Evolutionary conservation across 2,888 invertebrate species (phyloP), one percentile per base, ranked within the genome.

Genomic region (Cryptophagus acutangulus): DNA sequence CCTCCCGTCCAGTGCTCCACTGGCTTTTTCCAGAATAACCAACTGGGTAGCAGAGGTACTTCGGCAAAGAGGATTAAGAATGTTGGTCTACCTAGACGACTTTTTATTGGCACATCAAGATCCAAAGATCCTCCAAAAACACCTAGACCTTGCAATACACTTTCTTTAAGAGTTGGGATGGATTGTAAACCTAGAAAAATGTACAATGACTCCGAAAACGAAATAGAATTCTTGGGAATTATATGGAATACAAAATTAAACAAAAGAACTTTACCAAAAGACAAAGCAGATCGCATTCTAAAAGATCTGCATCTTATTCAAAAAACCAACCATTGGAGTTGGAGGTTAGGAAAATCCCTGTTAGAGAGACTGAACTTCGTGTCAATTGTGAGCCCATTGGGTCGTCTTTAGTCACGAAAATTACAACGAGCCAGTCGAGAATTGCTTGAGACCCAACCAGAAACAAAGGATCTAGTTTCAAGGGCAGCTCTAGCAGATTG

Each of bases 1-100:
- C 29, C 40, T 40, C 30, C 44, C 41, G 4, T 43, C 46, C 8
- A 46, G 38, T 8, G 47, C 45, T 17, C 41, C 45, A 13, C 41
- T 44, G 13, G 38, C 36, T 4, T 43, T 44, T 28, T 20, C 45
- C 17, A 18, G 45, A 17, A 18, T 43, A 18, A 30, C 33, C 13
- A 38, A 44, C 37, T 43, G 45, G 39, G n/a, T 45, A 17, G 45
- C 45, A 18, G 10, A 15, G 12, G 12, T 29, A 8, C 33, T 46
- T 9, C 33, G 42, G 12, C 3, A 5, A 16, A 33, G 17, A 17
- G 39, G 42, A 9, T 30, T 45, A 15, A 18, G 35, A 26, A 36
- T 45, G 10, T 17, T 42, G 13, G 45, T 42, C 13, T 40, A 44
- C 18, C 25, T 43, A 17, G 42, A 42, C 35, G 42, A 42, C 17